phyloP scores from a whole-genome alignment of 1,140 invertebrate species.

The Myzus persicae region DNA sequence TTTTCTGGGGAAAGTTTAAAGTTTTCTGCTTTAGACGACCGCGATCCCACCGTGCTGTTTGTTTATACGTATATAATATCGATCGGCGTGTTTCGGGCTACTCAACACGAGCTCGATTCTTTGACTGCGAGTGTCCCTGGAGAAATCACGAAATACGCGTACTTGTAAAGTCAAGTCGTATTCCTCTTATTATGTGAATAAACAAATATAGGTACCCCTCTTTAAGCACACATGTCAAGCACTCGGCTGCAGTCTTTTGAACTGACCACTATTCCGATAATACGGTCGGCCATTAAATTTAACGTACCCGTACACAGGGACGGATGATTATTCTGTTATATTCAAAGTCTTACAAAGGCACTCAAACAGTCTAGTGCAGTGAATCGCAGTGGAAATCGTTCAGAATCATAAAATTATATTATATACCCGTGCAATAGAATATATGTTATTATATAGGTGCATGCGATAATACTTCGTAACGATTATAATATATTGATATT shows the following conservation, averaged over 20 bases:
- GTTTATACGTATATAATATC: not conserved
- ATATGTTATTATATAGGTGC: not conserved
- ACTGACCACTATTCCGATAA: not conserved
- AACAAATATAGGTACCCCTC: not conserved
- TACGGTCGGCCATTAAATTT: not conserved
- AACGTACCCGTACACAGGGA: not conserved
- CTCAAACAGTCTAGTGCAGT: not conserved
- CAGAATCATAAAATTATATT: not conserved
- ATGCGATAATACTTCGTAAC: too few species aligned
- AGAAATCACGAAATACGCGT: not conserved
- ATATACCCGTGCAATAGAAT: not conserved
- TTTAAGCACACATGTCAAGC: not conserved
- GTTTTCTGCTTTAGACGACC: not conserved
- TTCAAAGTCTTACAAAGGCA: not conserved
- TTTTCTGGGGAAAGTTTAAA: not conserved
- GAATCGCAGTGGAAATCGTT: not conserved
- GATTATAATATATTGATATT: not conserved
- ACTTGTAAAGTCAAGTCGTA: not conserved
- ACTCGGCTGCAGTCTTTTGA: not conserved
- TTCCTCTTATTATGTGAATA: conserved; percentile 3
- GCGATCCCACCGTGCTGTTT: not conserved
- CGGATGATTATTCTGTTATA: not conserved
- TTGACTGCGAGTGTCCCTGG: not conserved
- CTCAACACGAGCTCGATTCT: not conserved
- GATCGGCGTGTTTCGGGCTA: not conserved